These are phyloP conservation scores for Acrobasis consociella DNA, from an alignment of 2,888 invertebrate species.

Conservation along the genomic window DNA sequence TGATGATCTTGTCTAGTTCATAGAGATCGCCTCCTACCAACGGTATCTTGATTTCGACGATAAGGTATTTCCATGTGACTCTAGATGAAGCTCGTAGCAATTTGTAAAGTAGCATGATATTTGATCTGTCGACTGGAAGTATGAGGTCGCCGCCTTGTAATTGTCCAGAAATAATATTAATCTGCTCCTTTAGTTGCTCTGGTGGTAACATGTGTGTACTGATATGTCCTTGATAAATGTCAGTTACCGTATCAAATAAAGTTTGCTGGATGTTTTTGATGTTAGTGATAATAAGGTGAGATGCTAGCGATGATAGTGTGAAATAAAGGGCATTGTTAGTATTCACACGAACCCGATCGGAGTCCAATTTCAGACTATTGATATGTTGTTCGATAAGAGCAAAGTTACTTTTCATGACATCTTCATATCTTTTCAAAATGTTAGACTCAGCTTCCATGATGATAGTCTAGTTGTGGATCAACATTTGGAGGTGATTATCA, in stretches of 20 bases:
- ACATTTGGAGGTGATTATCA: conserved; percentile 20
- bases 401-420: conserved; percentile 21
- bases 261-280: conserved; percentile 19
- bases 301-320: conserved; percentile 13
- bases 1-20: conserved; percentile 19
- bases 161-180: conserved; percentile 21
- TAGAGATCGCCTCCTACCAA: conserved; percentile 17
- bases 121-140: conserved; percentile 18
- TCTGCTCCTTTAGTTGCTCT: conserved; percentile 19
- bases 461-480: conserved; percentile 25
- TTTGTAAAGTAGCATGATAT: conserved; percentile 21
- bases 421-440: conserved; percentile 16
- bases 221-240: conserved; percentile 21
- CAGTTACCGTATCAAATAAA: conserved; percentile 19
- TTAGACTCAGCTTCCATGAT: conserved; percentile 28
- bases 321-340: conserved; percentile 11
- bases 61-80: conserved; percentile 11
- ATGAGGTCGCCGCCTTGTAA: conserved; percentile 21
- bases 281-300: conserved; percentile 15
- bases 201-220: conserved; percentile 21
- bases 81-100: conserved; percentile 16
- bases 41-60: conserved; percentile 19
- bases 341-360: conserved; percentile 5
- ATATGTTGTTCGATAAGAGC: conserved; percentile 17
- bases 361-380: conserved; percentile 10